phyloP scores from a whole-genome alignment of 2,113 vertebrate species.

The Gadus macrocephalus region DNA sequence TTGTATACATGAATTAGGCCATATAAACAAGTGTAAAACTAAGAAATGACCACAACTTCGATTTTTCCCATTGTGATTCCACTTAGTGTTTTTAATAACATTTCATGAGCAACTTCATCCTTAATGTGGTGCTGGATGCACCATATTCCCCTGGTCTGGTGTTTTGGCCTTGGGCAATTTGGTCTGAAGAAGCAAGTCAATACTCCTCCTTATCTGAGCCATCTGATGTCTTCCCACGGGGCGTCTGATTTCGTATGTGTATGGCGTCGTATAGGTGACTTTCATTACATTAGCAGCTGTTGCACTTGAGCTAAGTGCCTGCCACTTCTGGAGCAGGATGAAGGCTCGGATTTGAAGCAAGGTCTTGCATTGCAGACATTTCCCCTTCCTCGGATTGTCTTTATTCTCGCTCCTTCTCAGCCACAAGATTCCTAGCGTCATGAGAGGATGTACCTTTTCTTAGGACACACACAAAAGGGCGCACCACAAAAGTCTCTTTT shows the following conservation, averaged over 20 bases:
- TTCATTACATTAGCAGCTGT: conserved; percentile 28
- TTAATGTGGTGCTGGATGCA: too few species aligned
- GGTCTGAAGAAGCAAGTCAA: conserved; percentile 37
- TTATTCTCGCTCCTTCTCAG: conserved; percentile 31
- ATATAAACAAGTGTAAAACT: too few species aligned
- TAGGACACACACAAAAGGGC: too few species aligned
- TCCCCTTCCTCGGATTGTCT: conserved; percentile 66
- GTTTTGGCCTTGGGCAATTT: background rate
- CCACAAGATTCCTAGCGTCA: conserved; percentile 46
- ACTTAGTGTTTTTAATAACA: too few species aligned
- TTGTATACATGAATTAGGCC: too few species aligned
- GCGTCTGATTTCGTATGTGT: conserved; percentile 16
- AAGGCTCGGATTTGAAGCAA: conserved; percentile 36
- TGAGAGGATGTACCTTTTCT: conserved; percentile 18
- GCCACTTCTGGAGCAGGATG: conserved; percentile 38
- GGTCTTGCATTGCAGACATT: conserved; percentile 46
- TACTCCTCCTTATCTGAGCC: conserved; percentile 24
- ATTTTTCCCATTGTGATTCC: too few species aligned
- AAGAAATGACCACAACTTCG: too few species aligned
- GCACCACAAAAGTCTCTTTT: too few species aligned
- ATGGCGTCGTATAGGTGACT: conserved; percentile 12
- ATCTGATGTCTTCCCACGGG: conserved; percentile 23
- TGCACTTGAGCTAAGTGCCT: background rate
- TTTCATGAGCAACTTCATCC: too few species aligned
- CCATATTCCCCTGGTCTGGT: too few species aligned